A percentile compares a stretch with the other conserved stretches of the same genome.
Conservation (phyloP, 2,113 vertebrate genomes). For the Pelvicachromis taeniatus region DNA sequence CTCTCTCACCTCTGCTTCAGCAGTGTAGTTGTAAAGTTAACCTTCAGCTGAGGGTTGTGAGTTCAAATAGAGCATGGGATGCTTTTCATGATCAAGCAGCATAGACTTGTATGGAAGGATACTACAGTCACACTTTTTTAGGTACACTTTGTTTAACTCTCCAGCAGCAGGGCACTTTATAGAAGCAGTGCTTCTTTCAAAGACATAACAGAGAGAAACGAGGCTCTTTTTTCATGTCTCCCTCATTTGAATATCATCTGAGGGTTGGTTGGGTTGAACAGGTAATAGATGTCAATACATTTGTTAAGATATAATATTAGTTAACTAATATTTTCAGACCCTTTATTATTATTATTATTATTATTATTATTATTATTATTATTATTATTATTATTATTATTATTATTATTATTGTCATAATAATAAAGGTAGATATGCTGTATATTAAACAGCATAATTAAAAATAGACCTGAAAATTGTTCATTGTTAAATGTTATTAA, state of each 20-base stretch:
- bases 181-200: background rate
- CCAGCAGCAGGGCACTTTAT: background rate
- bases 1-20: background rate
- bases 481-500: no score
- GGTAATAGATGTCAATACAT: no score
- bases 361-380: no score
- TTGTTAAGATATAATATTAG: no score
- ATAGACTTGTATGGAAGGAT: accelerated
- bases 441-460: background rate
- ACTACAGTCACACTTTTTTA: background rate
- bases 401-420: background rate
- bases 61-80: background rate
- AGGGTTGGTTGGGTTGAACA: background rate
- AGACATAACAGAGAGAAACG: background rate
- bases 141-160: background rate
- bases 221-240: background rate
- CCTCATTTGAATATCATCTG: background rate
- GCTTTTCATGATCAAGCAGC: background rate
- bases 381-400: no score
- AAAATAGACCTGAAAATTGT: no score
- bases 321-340: background rate
- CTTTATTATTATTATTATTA: no score
- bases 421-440: background rate
- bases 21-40: background rate
- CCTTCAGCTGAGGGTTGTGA: background rate